These are phyloP conservation scores for Limosa lapponica DNA, from an alignment of 2,797 vertebrate genomes.

Conservation along the genomic window DNA sequence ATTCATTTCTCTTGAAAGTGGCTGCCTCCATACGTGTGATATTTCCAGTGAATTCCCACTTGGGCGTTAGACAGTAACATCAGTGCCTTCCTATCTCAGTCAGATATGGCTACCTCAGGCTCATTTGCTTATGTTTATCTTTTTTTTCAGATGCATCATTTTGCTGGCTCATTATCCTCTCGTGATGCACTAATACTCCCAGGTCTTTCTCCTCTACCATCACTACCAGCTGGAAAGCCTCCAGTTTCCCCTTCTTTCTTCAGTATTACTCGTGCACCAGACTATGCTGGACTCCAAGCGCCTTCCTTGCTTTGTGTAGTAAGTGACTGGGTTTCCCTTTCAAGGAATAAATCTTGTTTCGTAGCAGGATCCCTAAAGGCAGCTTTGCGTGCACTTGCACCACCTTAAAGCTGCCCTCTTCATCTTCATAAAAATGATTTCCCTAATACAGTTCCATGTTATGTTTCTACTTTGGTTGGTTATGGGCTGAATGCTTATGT, in stretches of 20 bases:
- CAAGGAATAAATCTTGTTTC: background rate
- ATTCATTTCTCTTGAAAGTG: background rate
- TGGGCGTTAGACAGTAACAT: background rate
- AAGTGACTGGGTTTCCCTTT: background rate
- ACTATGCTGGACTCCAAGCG: background rate
- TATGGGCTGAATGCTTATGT: background rate
- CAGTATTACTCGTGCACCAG: background rate
- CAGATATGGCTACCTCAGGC: background rate
- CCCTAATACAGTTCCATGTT: background rate
- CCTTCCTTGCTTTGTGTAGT: background rate
- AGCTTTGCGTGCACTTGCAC: background rate
- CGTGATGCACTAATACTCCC: background rate
- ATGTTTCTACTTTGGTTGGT: background rate
- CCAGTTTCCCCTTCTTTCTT: background rate
- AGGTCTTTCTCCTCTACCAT: background rate
- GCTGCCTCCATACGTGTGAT: background rate
- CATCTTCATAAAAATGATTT: background rate
- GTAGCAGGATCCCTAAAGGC: background rate
- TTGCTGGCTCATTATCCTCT: background rate
- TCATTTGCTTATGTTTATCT: background rate
- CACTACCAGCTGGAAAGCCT: background rate
- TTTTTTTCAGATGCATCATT: background rate
- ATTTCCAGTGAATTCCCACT: background rate
- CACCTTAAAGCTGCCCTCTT: background rate
- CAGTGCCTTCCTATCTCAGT: background rate